Evolutionary conservation across 1,140 invertebrate species (phyloP).

Genomic region (Pseudomyrmex gracilis): DNA sequence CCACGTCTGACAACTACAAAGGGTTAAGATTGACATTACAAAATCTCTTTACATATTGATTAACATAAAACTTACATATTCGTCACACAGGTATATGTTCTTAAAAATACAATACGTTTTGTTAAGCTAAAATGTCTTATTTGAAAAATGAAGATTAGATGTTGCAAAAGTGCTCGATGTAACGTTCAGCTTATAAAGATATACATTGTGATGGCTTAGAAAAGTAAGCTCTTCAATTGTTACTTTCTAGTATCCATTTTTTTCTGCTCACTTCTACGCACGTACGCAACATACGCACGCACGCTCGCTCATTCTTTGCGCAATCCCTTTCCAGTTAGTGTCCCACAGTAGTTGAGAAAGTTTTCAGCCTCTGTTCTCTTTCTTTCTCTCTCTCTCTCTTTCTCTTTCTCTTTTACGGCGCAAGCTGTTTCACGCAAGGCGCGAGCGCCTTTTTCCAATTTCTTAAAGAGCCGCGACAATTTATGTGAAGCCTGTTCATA

Average conservation of each 20-base stretch:
- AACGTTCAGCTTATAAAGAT: not conserved
- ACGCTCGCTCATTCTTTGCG: conserved; percentile 36
- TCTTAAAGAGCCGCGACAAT: conserved; percentile 86
- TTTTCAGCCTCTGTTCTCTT: conserved; percentile 82
- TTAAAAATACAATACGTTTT: too few species aligned
- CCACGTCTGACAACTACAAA: too few species aligned
- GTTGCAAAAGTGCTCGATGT: not conserved
- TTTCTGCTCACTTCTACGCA: not conserved
- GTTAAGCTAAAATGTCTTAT: not conserved
- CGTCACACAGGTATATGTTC: too few species aligned
- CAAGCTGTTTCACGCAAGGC: conserved; percentile 83
- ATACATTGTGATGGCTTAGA: not conserved
- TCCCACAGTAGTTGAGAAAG: conserved; percentile 81
- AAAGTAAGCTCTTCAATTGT: conserved; percentile 14
- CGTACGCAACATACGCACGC: not conserved
- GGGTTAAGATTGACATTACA: not conserved
- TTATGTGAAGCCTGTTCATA: conserved; percentile 86
- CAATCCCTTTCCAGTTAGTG: conserved; percentile 50
- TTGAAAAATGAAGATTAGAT: not conserved
- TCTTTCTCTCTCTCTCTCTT: conserved; percentile 78
- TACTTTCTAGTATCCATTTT: conserved; percentile 22
- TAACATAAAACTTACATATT: too few species aligned
- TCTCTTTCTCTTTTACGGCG: conserved; percentile 83
- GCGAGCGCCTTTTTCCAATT: conserved; percentile 84
- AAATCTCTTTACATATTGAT: not conserved